phyloP scores from a whole-genome alignment of 53 echinoderm and acorn worm genomes.

The Zoroaster sp. region DNA sequence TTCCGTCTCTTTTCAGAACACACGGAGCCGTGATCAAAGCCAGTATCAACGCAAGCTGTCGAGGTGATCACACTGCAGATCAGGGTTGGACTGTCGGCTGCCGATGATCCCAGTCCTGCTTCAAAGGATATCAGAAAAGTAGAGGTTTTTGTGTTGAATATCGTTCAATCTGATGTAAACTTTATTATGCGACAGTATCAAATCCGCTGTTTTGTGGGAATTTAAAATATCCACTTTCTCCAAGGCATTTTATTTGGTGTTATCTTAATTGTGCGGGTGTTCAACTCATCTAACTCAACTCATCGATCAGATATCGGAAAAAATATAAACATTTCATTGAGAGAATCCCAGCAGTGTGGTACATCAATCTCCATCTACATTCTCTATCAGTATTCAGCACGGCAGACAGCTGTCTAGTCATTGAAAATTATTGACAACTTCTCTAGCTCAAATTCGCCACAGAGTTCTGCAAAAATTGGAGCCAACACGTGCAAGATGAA shows the following conservation, averaged over 20 bases:
- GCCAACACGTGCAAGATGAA: background rate
- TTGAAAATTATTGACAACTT: no score
- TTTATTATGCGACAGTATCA: background rate
- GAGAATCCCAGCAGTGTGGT: no score
- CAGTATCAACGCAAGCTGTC: background rate
- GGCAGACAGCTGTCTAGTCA: no score
- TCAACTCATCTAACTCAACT: background rate
- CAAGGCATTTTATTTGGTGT: background rate
- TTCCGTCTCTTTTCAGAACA: background rate
- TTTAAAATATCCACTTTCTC: background rate
- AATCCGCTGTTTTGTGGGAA: background rate
- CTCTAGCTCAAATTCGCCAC: no score
- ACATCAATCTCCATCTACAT: no score
- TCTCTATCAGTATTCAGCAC: no score
- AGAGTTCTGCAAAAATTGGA: no score
- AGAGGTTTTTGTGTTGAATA: background rate
- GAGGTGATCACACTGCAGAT: background rate
- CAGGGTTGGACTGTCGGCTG: background rate
- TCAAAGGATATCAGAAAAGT: background rate
- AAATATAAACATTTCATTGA: background rate
- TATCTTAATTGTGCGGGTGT: background rate
- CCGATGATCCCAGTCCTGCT: background rate
- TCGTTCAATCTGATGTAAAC: background rate
- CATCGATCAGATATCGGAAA: background rate
- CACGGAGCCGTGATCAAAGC: background rate